Evolutionary conservation across 2,888 invertebrate species (phyloP), one percentile per base, ranked within the genome.

Genomic region (Cerastoderma edule): DNA sequence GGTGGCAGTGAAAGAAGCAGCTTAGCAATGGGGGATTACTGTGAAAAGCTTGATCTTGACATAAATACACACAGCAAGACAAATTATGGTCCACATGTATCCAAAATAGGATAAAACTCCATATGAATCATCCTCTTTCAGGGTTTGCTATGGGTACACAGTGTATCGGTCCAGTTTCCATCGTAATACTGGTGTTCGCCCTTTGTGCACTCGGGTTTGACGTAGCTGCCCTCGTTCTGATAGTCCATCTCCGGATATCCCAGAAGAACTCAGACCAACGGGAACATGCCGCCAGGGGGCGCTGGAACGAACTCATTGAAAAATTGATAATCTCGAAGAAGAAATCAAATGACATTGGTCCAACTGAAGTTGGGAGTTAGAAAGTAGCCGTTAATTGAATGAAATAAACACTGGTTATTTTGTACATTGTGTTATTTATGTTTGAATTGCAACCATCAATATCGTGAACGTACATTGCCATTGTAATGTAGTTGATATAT

Each of bases 221-320:
- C 13, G 53, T 63, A 4, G 67, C 46, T 5, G 50, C 71, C 19
- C 67, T 75, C n/a, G 54, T 75, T 10, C 30, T 67, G 27, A 48
- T 67, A 13, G 30, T 32, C 10, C 4, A 50, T 2, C 24, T 46
- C 4, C 35, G 13, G 27, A 22, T 33, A 8, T 2, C 48, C 5
- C 35, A 33, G 28, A 54, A 30, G 33, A 33, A 54, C 6, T 35
- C 32, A 8, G 75, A 67, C 16, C 33, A 54, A 16, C 64, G 65
- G 33, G 65, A 53, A 50, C 70, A 69, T 32, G 67, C 68, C 19
- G 74, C 75, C 16, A 63, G 67, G 33, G 75, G 70, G 22, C 60
- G 71, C 3, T 75, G 75, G 75, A 75, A 70, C 39, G 35, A 75
- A 44, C 46, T 75, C 10, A 71, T 75, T 6, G 71, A 71, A 27